Percentiles rank a stretch among this genome's conserved stretches.
These are phyloP conservation scores for Miichthys miiuy DNA, from an alignment of 2,797 vertebrate genomes.

Conservation along the genomic window DNA sequence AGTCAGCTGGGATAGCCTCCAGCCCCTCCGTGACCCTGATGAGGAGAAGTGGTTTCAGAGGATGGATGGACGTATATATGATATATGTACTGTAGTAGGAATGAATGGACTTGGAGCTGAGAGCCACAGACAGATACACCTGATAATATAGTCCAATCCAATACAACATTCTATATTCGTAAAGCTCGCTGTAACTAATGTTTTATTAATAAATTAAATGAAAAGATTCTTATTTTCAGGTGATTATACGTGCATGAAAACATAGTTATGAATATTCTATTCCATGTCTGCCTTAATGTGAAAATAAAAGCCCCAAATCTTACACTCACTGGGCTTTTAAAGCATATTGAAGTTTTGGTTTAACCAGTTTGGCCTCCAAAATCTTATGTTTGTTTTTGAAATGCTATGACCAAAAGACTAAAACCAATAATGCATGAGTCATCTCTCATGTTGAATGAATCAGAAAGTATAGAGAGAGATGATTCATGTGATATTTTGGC, in stretches of 20 bases:
- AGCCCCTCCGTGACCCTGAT: too few relatives aligned
- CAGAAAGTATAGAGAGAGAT: not conserved
- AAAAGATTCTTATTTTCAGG: too few relatives aligned
- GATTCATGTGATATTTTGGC: not conserved
- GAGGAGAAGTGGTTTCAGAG: too few relatives aligned
- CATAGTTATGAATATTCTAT: too few relatives aligned
- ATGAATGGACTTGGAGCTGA: not conserved
- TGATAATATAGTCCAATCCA: not conserved
- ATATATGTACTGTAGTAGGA: not conserved
- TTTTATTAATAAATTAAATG: too few relatives aligned
- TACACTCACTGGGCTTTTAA: not conserved
- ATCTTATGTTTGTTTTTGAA: not conserved
- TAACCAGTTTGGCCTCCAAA: not conserved
- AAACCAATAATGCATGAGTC: not conserved
- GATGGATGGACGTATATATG: too few relatives aligned
- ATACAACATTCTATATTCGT: not conserved
- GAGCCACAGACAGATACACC: not conserved
- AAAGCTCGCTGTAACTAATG: not conserved
- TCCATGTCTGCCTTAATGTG: too few relatives aligned
- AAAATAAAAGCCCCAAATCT: too few relatives aligned
- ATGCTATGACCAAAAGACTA: not conserved
- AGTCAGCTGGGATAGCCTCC: too few relatives aligned
- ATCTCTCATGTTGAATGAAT: not conserved
- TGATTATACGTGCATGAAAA: too few relatives aligned
- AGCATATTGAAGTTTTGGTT: too few relatives aligned